Evolutionary conservation across 2,113 vertebrate genomes (phyloP).

Genomic region (Micronycteris hirsuta): DNA sequence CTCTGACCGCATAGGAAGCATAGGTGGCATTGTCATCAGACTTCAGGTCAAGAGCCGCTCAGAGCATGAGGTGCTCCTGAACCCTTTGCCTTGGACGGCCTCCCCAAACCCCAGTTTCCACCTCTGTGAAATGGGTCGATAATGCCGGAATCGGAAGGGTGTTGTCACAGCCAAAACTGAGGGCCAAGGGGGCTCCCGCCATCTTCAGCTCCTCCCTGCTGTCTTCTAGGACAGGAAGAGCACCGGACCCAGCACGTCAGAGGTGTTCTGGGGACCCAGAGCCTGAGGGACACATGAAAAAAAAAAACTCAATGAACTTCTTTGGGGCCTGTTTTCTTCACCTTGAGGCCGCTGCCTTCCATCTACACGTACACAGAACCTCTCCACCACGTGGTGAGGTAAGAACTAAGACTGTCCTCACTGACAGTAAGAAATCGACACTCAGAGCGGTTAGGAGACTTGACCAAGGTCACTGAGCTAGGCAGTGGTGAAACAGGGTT

Average conservation of each 20-base stretch:
- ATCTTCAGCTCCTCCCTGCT: rapidly evolving
- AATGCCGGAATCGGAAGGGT: rapidly evolving
- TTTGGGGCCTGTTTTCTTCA: not conserved
- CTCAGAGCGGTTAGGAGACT: not conserved
- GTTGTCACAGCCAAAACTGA: not conserved
- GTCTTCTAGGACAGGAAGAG: not conserved
- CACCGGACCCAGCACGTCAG: rapidly evolving
- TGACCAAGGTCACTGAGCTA: not conserved
- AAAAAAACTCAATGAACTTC: not conserved
- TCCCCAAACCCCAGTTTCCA: not conserved
- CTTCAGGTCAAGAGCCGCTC: not conserved
- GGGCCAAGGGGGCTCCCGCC: rapidly evolving
- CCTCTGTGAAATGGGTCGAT: not conserved
- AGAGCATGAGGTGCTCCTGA: not conserved
- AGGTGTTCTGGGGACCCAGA: not conserved
- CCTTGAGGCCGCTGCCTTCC: not conserved
- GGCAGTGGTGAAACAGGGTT: not conserved
- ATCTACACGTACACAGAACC: rapidly evolving
- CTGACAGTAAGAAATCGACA: not conserved
- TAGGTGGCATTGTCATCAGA: not conserved
- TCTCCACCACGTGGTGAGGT: not conserved
- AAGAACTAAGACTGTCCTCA: rapidly evolving
- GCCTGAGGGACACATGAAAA: rapidly evolving
- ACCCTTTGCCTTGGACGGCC: not conserved
- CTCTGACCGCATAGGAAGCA: not conserved